phyloP scores from a whole-genome alignment of 2,797 vertebrate species.

The Phyllotis vaccarum region DNA sequence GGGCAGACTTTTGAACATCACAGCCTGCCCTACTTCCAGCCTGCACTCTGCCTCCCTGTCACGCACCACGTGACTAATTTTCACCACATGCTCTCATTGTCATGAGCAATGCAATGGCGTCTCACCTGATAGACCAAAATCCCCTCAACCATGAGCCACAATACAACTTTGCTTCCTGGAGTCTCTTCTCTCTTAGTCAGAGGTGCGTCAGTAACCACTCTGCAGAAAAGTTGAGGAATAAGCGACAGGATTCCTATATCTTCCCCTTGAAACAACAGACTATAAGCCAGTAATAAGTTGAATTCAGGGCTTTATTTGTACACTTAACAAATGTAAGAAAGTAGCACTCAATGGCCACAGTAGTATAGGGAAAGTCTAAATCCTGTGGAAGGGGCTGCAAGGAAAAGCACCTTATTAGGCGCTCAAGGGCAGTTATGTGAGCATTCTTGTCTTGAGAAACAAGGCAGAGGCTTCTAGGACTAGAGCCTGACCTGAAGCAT shows the following conservation, averaged over 20 bases:
- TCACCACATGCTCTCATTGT: not conserved
- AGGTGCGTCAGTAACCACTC: not conserved
- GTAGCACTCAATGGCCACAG: rapidly evolving
- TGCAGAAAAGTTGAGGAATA: not conserved
- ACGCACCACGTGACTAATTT: not conserved
- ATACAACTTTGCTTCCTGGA: not conserved
- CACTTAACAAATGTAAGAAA: not conserved
- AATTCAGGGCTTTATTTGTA: not conserved
- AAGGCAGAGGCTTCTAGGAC: not conserved
- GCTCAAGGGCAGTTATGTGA: rapidly evolving
- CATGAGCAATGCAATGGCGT: not conserved
- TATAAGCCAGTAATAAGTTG: not conserved
- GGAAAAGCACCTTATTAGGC: not conserved
- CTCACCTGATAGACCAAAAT: not conserved
- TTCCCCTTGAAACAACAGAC: not conserved
- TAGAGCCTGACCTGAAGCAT: too few species aligned
- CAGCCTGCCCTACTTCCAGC: not conserved
- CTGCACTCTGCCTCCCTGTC: not conserved
- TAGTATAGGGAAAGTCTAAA: not conserved
- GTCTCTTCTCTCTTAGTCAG: not conserved
- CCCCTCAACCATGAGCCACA: not conserved
- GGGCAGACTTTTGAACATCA: not conserved
- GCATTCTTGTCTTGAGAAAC: not conserved
- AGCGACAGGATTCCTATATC: not conserved
- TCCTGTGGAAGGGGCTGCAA: not conserved